Evolutionary conservation across 2,113 vertebrate genomes (phyloP).

Genomic region (Pogona vitticeps): DNA sequence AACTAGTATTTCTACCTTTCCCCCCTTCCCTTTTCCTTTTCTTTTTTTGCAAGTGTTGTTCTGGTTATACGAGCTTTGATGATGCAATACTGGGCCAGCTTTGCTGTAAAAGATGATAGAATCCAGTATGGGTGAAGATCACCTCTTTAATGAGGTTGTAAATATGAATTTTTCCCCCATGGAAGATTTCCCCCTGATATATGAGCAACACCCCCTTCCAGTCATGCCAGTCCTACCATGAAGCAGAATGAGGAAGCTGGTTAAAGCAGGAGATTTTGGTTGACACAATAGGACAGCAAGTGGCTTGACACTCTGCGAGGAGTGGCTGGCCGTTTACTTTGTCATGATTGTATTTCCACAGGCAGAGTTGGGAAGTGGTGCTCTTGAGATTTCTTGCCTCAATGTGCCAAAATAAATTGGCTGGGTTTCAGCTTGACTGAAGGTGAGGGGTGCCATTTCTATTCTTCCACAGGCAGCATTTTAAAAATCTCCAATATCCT

Average conservation of each 20-base stretch:
- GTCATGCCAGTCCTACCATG: not conserved
- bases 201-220: not conserved
- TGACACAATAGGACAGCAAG: no score
- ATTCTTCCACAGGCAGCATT: no score
- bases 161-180: not conserved
- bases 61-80: slow-evolving; percentile 18
- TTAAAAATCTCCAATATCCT: no score
- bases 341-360: not conserved
- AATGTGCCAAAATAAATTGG: not conserved
- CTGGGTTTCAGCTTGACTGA: no score
- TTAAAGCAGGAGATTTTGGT: not conserved
- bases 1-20: slow-evolving; percentile 18
- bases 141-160: not conserved
- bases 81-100: not conserved
- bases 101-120: not conserved
- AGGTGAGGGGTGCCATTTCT: not conserved
- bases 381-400: no score
- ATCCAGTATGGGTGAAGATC: not conserved
- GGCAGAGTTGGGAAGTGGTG: not conserved
- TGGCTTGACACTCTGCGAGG: no score
- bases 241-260: not conserved
- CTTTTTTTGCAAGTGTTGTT: slow-evolving; percentile 1
- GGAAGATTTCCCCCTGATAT: not conserved
- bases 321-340: no score
- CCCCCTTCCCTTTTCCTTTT: not conserved